Conservation (phyloP, 2,888 invertebrate species). For the Eledona agricola region DNA sequence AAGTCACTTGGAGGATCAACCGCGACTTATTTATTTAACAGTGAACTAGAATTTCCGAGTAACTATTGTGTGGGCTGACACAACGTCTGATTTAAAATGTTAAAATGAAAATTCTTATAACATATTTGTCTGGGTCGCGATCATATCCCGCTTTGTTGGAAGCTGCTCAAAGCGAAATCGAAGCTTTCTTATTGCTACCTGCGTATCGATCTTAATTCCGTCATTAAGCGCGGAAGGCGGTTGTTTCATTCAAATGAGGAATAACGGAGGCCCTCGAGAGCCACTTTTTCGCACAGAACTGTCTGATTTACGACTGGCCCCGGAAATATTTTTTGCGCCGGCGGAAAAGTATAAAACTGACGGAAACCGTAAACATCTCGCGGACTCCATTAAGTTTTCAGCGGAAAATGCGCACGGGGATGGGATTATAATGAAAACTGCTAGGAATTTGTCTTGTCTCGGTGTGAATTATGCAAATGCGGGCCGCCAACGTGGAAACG, state of each 20-base stretch:
- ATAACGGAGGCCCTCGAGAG: constrained; percentile 10
- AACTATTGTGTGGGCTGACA: no score
- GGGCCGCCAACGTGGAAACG: constrained; percentile 58
- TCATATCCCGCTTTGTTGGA: constrained; percentile 5
- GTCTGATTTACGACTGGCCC: constrained; percentile 12
- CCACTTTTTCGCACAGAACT: constrained; percentile 9
- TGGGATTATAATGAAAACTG: constrained; percentile 60
- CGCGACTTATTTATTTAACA: no score
- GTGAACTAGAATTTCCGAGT: no score
- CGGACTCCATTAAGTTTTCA: constrained; percentile 57
- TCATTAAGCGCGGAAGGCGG: constrained; percentile 18
- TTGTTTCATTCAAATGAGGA: constrained; percentile 17
- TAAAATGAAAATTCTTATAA: no score
- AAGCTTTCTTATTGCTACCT: constrained; percentile 19
- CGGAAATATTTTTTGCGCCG: constrained; percentile 29
- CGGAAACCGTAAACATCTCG: constrained; percentile 55
- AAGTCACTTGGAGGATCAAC: no score
- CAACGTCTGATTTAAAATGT: no score
- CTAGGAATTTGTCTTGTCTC: constrained; percentile 60
- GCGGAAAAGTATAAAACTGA: constrained; percentile 50
- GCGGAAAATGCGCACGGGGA: constrained; percentile 52
- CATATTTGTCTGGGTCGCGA: no score
- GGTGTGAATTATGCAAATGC: constrained; percentile 60
- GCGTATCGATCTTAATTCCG: constrained; percentile 26
- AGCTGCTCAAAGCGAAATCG: background rate